Base-by-base conservation (phyloP, 2,113 vertebrate genomes). In the Ibidorhyncha struthersii region DNA sequence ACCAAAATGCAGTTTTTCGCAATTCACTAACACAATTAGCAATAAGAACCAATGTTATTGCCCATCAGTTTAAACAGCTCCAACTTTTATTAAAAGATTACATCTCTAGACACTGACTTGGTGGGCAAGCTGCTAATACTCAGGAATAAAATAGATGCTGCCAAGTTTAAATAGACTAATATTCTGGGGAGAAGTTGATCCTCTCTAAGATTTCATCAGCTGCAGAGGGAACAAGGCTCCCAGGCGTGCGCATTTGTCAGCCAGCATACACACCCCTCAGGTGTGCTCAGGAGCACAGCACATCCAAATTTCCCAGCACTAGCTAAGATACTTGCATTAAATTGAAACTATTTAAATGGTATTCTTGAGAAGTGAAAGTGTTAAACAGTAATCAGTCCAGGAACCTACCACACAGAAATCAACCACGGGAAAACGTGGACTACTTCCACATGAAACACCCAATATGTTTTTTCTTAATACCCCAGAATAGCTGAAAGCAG, bases 21-120 rank as follows among this genome's bases (percentile, higher is more conserved):
- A 87, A 89, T 3, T 3, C 9, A 8, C 65, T 61, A 70, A 82
- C 32, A 82, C 45, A 90, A 91, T 82, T 66, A 93, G 73, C 41
- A 76, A 2, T 10, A 82, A 78, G 80, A 71, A 52, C 21, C n/a
- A 58, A 20, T 40, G 27, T 38, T 84, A 79, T 1, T 90, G 70
- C 74, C 58, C 79, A 74, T 79, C n/a, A 77, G n/a, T 96, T 95
- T 89, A 74, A 93, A 96, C 17, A 88, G 58, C 20, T 83, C 49
- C 62, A 82, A 70, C 43, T 93, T 95, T 82, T 53, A 80, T 0
- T 61, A 85, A 70, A 58, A 89, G 73, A 95, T 91, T 87, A 58
- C 8, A 79, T 96, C 91, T 87, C 89, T 40, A 89, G 52, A 77
- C 72, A 32, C 47, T 43, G 55, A 12, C 69, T 95, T 61, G 66